Conservation (phyloP, 2,888 invertebrate species). For the Aelia acuminata region DNA sequence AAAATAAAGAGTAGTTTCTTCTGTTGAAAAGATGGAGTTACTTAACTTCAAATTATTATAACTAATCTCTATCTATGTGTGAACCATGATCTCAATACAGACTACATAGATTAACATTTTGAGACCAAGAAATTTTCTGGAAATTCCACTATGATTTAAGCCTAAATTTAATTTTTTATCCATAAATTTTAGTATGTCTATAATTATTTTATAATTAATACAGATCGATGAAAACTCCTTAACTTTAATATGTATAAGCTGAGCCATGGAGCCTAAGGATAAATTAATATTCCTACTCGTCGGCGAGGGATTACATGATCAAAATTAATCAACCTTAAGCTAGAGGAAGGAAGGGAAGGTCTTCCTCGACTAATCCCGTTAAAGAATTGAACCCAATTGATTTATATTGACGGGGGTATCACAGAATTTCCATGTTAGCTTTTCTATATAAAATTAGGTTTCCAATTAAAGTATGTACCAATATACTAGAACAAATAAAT, state of each 20-base stretch:
- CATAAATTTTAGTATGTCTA: too few relatives aligned
- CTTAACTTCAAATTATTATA: too few relatives aligned
- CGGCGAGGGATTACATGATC: slow-evolving; percentile 23
- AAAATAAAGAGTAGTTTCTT: too few relatives aligned
- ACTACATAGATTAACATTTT: too few relatives aligned
- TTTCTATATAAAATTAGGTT: neutral
- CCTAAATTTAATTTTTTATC: too few relatives aligned
- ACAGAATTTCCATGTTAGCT: neutral
- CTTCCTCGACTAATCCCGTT: neutral
- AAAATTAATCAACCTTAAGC: slow-evolving; percentile 50
- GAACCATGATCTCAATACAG: too few relatives aligned
- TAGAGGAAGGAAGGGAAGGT: neutral
- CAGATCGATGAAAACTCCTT: neutral
- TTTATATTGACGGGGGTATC: neutral
- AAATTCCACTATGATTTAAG: too few relatives aligned
- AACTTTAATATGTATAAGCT: neutral
- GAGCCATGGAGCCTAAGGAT: neutral
- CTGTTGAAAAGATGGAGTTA: too few relatives aligned
- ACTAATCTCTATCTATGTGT: too few relatives aligned
- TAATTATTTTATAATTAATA: neutral
- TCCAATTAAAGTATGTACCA: too few relatives aligned
- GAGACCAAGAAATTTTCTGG: too few relatives aligned
- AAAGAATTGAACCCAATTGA: slow-evolving; percentile 36
- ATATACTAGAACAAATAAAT: too few relatives aligned
- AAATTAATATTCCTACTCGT: slow-evolving; percentile 7